A percentile compares a stretch with the other conserved stretches of the same genome.
phyloP scores from a whole-genome alignment of 2,888 invertebrate genomes.

The Alviniconcha strummeri region DNA sequence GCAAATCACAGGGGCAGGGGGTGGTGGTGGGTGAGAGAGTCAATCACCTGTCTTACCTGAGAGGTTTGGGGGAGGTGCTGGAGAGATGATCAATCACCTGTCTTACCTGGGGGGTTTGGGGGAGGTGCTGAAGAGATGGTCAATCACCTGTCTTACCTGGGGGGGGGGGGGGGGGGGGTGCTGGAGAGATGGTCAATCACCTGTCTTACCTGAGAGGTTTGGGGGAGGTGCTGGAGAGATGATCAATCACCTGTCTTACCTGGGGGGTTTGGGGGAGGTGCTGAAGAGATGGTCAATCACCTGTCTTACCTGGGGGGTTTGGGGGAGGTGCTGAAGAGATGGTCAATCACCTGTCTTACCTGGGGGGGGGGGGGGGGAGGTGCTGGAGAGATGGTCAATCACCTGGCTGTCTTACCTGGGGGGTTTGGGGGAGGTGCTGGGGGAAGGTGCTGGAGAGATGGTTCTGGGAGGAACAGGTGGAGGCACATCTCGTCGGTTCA shows the following conservation, averaged over 20 bases:
- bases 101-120: slow-evolving; percentile 67
- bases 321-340: slow-evolving; percentile 70
- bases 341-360: too few species aligned
- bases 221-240: slow-evolving; percentile 70
- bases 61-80: slow-evolving; percentile 68
- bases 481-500: slow-evolving; percentile 72
- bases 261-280: slow-evolving; percentile 67
- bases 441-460: slow-evolving; percentile 71
- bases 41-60: slow-evolving; percentile 51
- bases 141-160: slow-evolving; percentile 55
- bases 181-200: slow-evolving; percentile 69
- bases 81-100: slow-evolving; percentile 62
- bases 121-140: slow-evolving; percentile 70
- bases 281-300: slow-evolving; percentile 69
- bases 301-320: slow-evolving; percentile 62
- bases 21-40: too few species aligned
- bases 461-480: slow-evolving; percentile 81
- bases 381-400: too few species aligned
- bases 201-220: slow-evolving; percentile 62
- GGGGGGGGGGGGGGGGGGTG: slow-evolving; percentile 70
- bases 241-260: slow-evolving; percentile 51
- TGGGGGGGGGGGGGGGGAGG: too few species aligned
- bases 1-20: too few species aligned
- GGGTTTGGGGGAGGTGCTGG: slow-evolving; percentile 69
- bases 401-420: slow-evolving; percentile 53